Evolutionary conservation across 2,797 vertebrate genomes (phyloP).

Genomic region (Aythya fuligula): DNA sequence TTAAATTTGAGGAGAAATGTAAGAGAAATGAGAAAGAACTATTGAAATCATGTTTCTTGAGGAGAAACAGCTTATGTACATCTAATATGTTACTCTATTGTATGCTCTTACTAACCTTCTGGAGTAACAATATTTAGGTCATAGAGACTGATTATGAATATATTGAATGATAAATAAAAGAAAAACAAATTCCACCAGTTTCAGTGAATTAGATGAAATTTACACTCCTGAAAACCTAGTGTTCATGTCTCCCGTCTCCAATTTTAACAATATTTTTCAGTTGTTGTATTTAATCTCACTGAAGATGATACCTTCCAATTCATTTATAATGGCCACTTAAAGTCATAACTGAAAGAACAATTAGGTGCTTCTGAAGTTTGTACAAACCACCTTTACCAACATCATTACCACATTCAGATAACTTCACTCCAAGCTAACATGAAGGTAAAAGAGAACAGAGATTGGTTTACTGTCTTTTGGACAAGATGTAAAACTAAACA

Average conservation of each 20-base stretch:
- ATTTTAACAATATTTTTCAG: background rate
- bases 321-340: background rate
- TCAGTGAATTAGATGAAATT: background rate
- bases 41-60: slow-evolving; percentile 19
- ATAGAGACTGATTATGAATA: background rate
- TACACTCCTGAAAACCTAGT: background rate
- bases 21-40: slow-evolving; percentile 29
- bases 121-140: background rate
- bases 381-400: background rate
- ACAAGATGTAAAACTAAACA: background rate
- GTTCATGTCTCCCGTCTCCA: background rate
- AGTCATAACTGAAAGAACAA: background rate
- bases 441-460: background rate
- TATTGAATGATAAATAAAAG: background rate
- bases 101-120: background rate
- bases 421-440: background rate
- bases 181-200: background rate
- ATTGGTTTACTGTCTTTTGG: background rate
- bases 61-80: background rate
- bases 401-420: background rate
- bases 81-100: background rate
- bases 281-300: background rate
- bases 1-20: slow-evolving; percentile 53
- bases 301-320: background rate
- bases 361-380: background rate